Conservation (phyloP, 2,888 invertebrate genomes). For the Noctua janthina region DNA sequence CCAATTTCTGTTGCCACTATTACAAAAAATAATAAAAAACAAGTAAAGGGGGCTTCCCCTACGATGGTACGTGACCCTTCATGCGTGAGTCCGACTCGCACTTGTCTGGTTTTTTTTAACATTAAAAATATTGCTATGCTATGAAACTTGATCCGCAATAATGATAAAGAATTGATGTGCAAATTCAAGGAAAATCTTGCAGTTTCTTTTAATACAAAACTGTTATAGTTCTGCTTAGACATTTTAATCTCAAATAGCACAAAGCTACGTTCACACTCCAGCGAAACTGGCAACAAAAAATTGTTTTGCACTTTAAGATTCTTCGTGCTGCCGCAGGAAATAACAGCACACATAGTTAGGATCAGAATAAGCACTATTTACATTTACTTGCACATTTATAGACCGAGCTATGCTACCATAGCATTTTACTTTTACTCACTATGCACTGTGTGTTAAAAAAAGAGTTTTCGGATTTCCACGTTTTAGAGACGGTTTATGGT, state of each 20-base stretch:
- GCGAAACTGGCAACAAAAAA: constrained; percentile 41
- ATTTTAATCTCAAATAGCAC: neutral
- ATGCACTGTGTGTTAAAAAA: constrained; percentile 31
- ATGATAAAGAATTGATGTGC: no score
- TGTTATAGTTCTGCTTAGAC: neutral
- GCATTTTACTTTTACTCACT: constrained; percentile 52
- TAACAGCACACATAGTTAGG: constrained; percentile 57
- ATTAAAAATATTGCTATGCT: no score
- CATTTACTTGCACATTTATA: constrained; percentile 46
- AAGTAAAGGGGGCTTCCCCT: no score
- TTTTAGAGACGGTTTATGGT: neutral
- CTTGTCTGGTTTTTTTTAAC: no score
- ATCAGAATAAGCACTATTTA: constrained; percentile 30
- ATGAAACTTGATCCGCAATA: no score
- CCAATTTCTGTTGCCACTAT: no score
- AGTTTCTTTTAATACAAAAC: neutral
- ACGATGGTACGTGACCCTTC: no score
- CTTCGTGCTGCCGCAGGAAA: constrained; percentile 48
- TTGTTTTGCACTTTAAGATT: constrained; percentile 49
- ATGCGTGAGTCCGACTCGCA: no score
- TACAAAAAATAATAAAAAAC: no score
- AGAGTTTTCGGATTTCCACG: constrained; percentile 23
- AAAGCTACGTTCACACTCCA: constrained; percentile 12
- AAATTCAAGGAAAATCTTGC: neutral
- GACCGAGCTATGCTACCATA: constrained; percentile 45